phyloP scores from a whole-genome alignment of 2,888 invertebrate genomes.

The Crematogaster levior region DNA sequence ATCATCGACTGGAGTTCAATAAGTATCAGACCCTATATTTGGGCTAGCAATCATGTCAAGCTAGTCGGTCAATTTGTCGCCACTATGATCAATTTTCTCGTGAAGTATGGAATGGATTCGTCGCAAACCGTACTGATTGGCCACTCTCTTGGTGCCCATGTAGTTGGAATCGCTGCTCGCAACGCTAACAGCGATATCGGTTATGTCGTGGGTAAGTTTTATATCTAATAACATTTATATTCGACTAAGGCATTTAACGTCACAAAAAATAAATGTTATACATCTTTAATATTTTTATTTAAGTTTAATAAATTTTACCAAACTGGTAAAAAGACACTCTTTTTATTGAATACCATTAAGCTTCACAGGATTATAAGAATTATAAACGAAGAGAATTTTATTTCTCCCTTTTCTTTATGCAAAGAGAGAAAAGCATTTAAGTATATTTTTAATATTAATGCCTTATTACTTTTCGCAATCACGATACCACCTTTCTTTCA shows the following conservation, averaged over 20 bases:
- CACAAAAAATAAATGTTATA: neutral
- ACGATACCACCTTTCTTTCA: neutral
- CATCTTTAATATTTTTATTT: neutral
- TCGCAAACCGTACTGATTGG: constrained; percentile 75
- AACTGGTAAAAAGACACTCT: neutral
- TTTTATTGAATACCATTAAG: neutral
- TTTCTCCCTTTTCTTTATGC: neutral
- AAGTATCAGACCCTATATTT: constrained; percentile 66
- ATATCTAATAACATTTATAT: neutral
- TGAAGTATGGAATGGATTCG: constrained; percentile 68
- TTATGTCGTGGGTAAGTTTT: constrained; percentile 77
- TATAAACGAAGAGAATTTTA: neutral
- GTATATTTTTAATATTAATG: constrained; percentile 1
- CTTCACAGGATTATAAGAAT: neutral
- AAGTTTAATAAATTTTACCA: neutral
- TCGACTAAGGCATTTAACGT: neutral
- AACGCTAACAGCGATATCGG: constrained; percentile 66
- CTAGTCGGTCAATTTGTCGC: constrained; percentile 71
- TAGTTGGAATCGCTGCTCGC: constrained; percentile 78
- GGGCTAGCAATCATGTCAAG: constrained; percentile 70
- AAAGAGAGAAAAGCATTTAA: neutral
- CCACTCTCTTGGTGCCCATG: constrained; percentile 81
- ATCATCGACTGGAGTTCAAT: constrained; percentile 79
- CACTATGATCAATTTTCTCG: constrained; percentile 78
- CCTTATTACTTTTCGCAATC: neutral